Evolutionary conservation across 1,140 invertebrate genomes (phyloP).

Genomic region (Zaprionus nigranus): DNA sequence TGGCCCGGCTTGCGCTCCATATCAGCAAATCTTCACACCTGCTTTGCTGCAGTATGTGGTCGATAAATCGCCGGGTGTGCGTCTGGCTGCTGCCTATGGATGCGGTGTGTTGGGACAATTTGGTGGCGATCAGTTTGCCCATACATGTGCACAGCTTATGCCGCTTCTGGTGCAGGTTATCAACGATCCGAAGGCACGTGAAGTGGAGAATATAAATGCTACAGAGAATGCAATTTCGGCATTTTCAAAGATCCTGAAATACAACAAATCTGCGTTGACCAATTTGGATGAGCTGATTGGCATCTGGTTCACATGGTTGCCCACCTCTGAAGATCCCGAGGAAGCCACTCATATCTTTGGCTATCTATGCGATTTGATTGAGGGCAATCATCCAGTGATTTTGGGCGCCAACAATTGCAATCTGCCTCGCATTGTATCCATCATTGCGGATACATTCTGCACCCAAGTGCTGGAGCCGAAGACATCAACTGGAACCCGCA

Average conservation of each 20-base stretch:
- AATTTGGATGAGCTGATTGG: conserved; percentile 95
- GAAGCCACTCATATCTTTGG: conserved; percentile 97
- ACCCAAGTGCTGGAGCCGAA: conserved; percentile 90
- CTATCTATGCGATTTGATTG: conserved; percentile 97
- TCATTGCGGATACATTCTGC: conserved; percentile 95
- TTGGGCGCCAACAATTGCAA: conserved; percentile 94
- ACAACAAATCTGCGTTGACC: conserved; percentile 91
- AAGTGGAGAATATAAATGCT: conserved; percentile 93
- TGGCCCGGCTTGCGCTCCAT: conserved; percentile 94
- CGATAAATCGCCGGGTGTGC: conserved; percentile 93
- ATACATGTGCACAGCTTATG: conserved; percentile 92
- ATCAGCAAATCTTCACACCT: conserved; percentile 92
- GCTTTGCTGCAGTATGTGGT: conserved; percentile 91
- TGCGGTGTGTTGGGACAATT: conserved; percentile 96
- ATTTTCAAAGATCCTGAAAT: conserved; percentile 98
- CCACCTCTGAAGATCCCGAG: conserved; percentile 97
- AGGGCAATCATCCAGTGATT: conserved; percentile 94
- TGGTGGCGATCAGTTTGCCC: conserved; percentile 94
- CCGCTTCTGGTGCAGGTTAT: conserved; percentile 94
- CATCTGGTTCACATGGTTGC: conserved; percentile 97
- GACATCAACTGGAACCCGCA: conserved; percentile 87
- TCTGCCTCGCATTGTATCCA: conserved; percentile 93
- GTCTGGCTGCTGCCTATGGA: conserved; percentile 98
- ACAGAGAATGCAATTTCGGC: conserved; percentile 99
- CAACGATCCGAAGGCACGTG: conserved; percentile 92